Base-by-base conservation (phyloP, 2,113 vertebrate species). In the Spheniscus mendiculus region DNA sequence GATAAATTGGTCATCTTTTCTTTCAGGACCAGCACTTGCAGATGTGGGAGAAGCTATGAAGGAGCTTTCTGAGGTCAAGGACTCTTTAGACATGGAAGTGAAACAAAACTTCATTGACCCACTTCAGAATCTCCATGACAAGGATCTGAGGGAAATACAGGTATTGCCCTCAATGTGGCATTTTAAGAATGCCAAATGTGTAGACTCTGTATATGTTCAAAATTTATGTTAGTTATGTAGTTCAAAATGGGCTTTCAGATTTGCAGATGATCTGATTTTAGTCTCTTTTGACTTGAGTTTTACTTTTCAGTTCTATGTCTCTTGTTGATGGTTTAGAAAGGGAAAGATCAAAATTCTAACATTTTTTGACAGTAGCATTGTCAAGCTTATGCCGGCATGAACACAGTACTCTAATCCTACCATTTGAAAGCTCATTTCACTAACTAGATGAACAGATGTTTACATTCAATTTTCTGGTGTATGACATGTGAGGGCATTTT, bases 51-150 rank as follows among this genome's bases (percentile, higher is more conserved):
- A 99, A 92, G 98, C 99, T 95, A 99, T 99, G 99, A 98, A 98
- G 76, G 99, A 99, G 50, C 99, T 99, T 34, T 99, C 99, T 4
- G 99, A 99, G 93, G 99, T 99, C 45, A 99, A 99, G 92, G 99
- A 99, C 62, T 99, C 99, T 66, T 98, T 99, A 95, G 99, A 99
- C 90, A 99, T 99, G 97, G 99, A 99, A 95, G 99, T 99, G 89
- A 99, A 99, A 93, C 99, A 99, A 98, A 99, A 99, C 97, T 99
- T 99, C 94, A 99, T 99, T 42, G 99, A 99, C 89, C 99, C 99
- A 5, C 97, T 99, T 96, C 99, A 99, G 97, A 99, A 99, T 96
- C 99, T 99, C 63, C 98, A 99, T 47, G 99, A 99, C 97, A 99
- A 99, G 98, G 99, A 99, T 86, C 98, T 99, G 62, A 99, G 99